Conservation (phyloP, 2,888 invertebrate genomes). For the Homarus gammarus region DNA sequence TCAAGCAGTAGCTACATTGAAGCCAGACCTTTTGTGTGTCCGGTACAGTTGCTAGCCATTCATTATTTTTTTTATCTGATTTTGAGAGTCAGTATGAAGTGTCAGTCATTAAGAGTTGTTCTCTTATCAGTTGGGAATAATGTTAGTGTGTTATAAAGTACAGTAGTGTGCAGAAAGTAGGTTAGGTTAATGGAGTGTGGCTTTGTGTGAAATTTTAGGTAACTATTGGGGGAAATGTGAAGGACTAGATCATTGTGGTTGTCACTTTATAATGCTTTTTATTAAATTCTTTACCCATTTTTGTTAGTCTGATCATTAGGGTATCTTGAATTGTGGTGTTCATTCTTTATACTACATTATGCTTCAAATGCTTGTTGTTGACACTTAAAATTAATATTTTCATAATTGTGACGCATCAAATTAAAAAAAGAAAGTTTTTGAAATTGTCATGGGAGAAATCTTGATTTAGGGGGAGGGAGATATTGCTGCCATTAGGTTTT, state of each 20-base stretch:
- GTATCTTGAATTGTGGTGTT: conserved; percentile 11
- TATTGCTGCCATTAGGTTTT: conserved; percentile 52
- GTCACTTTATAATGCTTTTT: not conserved
- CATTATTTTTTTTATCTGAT: too few relatives aligned
- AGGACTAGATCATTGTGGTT: not conserved
- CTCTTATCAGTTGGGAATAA: too few relatives aligned
- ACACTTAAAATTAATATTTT: not conserved
- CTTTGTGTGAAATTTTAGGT: not conserved
- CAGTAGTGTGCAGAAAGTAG: too few relatives aligned
- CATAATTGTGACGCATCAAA: not conserved
- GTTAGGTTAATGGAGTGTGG: not conserved
- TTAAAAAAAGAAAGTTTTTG: not conserved
- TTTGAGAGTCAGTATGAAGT: too few relatives aligned
- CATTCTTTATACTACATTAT: not conserved
- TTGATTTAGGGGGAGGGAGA: conserved; percentile 9
- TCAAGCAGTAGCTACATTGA: too few relatives aligned
- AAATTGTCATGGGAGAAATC: conserved; percentile 26
- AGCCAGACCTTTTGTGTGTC: too few relatives aligned
- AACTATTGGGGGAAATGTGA: not conserved
- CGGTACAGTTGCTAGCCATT: too few relatives aligned
- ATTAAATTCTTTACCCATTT: not conserved
- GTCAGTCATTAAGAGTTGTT: too few relatives aligned
- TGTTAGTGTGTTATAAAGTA: too few relatives aligned
- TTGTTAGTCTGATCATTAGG: not conserved
- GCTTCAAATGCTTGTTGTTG: not conserved